Percentiles rank a stretch among this genome's conserved stretches.
Evolutionary conservation across 2,797 vertebrate species (phyloP).

Genomic region (Echeneis naucrates): DNA sequence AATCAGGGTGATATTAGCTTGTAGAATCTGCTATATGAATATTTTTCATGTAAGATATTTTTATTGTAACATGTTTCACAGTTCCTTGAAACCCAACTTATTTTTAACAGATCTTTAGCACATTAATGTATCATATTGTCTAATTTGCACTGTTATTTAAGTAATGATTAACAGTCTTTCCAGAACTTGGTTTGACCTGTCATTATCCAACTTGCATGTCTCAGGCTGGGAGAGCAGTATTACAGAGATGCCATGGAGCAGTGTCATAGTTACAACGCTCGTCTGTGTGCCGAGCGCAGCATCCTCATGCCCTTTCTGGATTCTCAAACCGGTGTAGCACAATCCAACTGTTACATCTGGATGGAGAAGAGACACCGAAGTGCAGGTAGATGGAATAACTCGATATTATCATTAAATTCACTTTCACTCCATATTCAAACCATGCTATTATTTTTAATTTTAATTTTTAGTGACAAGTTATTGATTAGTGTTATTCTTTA

Average conservation of each 20-base stretch:
- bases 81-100: neutral
- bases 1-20: neutral
- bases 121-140: too few relatives aligned
- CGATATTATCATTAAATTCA: neutral
- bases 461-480: neutral
- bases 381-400: constrained; percentile 83
- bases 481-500: neutral
- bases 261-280: constrained; percentile 97
- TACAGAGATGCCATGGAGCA: constrained; percentile 98
- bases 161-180: too few relatives aligned
- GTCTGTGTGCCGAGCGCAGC: constrained; percentile 95
- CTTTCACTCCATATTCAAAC: neutral
- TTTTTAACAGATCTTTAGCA: too few relatives aligned
- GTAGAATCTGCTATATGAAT: neutral
- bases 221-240: constrained; percentile 94
- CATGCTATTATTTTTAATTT: neutral
- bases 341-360: constrained; percentile 99
- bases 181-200: constrained; percentile 28
- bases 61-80: neutral
- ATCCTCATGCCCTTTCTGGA: constrained; percentile 97
- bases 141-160: neutral
- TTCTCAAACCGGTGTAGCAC: constrained; percentile 96
- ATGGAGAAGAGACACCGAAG: constrained; percentile 98
- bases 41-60: neutral
- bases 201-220: constrained; percentile 23